Percentiles rank a stretch among this genome's conserved stretches.
phyloP scores from a whole-genome alignment of 37 sponge, comb jelly and placozoan genomes.

The Chondrosia reniformis region DNA sequence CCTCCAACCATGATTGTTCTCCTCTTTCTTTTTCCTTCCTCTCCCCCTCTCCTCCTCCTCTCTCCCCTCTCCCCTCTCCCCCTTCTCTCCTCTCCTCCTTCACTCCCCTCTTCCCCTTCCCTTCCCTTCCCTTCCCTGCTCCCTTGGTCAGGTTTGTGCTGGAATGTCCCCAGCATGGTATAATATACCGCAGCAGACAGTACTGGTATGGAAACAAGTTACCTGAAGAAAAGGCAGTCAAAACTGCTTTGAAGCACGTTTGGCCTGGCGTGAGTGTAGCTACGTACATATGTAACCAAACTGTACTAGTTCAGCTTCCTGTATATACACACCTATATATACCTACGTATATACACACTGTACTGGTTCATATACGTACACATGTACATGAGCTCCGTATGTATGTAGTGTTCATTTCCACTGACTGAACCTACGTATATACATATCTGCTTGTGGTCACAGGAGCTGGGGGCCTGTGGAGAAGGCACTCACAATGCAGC shows the following conservation, averaged over 20 bases:
- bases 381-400: conserved; percentile 19
- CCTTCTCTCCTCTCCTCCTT: not conserved
- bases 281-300: not conserved
- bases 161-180: conserved; percentile 84
- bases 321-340: not conserved
- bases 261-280: conserved; percentile 80
- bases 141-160: conserved; percentile 62
- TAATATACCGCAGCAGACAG: conserved; percentile 89
- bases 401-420: not conserved
- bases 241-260: conserved; percentile 79
- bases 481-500: conserved; percentile 46
- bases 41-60: not conserved
- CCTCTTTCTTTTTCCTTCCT: not conserved
- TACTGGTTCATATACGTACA: not conserved
- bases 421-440: no score
- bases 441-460: not conserved
- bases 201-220: conserved; percentile 90
- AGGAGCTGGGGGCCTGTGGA: conserved; percentile 22
- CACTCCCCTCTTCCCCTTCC: not conserved
- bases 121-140: not conserved
- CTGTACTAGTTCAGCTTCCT: not conserved
- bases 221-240: conserved; percentile 64
- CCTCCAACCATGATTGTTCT: not conserved
- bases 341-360: conserved; percentile 10
- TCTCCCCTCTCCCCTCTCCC: not conserved